Conservation (phyloP, 2,888 invertebrate genomes). For the Diachrysia chrysitis region DNA sequence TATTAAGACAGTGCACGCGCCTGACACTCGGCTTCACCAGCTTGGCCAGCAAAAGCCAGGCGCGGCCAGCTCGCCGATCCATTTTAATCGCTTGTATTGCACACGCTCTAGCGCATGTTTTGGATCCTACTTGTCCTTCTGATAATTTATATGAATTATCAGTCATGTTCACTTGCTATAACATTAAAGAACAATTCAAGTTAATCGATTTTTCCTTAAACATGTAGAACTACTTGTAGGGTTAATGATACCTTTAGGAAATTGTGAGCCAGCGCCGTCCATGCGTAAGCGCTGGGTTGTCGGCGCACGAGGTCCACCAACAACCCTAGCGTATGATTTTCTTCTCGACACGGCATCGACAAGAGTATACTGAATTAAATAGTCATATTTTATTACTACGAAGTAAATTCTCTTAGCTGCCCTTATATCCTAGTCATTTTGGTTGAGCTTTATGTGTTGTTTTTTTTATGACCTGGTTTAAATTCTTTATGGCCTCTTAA, state of each 20-base stretch:
- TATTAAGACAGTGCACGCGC: conserved; percentile 71
- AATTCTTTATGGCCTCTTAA: too few species aligned
- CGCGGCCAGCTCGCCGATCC: conserved; percentile 75
- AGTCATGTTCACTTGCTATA: background rate
- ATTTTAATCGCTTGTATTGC: conserved; percentile 76
- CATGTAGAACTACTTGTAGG: too few species aligned
- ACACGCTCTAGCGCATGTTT: conserved; percentile 69
- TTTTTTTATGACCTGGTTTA: too few species aligned
- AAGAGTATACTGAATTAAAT: conserved; percentile 68
- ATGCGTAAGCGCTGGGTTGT: conserved; percentile 80
- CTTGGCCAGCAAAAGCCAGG: conserved; percentile 76
- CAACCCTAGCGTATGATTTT: conserved; percentile 62
- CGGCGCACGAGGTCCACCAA: conserved; percentile 76
- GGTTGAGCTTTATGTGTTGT: too few species aligned
- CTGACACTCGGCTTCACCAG: conserved; percentile 72
- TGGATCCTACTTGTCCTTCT: background rate
- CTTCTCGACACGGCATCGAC: conserved; percentile 68
- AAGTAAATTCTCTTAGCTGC: too few species aligned
- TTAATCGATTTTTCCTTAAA: too few species aligned
- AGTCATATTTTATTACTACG: background rate
- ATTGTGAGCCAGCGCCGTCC: conserved; percentile 80
- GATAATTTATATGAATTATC: too few species aligned
- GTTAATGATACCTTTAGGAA: conserved; percentile 68
- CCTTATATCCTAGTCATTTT: too few species aligned
- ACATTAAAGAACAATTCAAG: background rate